Percentiles rank a stretch among this genome's conserved stretches.
These are phyloP conservation scores for Limosa lapponica DNA, from an alignment of 2,797 vertebrate genomes.

Conservation along the genomic window DNA sequence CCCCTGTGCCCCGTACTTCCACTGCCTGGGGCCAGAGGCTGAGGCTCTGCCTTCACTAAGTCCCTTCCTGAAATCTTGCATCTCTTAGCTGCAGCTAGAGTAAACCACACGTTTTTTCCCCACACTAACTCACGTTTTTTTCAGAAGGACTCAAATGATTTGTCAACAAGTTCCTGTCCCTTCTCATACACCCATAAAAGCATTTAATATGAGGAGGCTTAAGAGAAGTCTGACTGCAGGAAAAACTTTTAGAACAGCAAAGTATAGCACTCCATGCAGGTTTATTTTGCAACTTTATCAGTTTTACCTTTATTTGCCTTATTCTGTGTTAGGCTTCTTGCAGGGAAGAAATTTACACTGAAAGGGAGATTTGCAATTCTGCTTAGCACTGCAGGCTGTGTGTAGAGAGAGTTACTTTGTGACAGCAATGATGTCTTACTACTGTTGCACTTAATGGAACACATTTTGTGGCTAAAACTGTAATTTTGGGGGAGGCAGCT, in stretches of 20 bases:
- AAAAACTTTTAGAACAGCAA: neutral
- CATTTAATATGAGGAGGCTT: neutral
- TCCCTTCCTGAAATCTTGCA: neutral
- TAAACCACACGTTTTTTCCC: neutral
- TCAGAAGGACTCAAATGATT: neutral
- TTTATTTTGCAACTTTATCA: neutral
- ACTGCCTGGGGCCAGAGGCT: neutral
- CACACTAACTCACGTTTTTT: accelerated
- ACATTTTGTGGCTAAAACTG: neutral
- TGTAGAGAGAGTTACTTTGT: neutral
- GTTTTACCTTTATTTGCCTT: neutral
- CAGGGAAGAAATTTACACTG: neutral
- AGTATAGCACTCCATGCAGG: accelerated
- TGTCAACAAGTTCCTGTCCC: neutral
- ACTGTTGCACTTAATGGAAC: neutral
- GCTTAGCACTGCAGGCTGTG: neutral
- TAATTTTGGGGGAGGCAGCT: neutral
- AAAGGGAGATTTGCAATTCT: neutral
- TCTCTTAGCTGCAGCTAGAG: neutral
- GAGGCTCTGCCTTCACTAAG: neutral
- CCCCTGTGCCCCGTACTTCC: neutral
- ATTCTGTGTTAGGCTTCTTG: neutral
- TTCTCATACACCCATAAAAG: neutral
- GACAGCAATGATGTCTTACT: neutral
- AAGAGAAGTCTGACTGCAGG: neutral